Evolutionary conservation across 2,113 vertebrate genomes (phyloP), one percentile per base, ranked within the genome.

Genomic region (Tupaia tana): DNA sequence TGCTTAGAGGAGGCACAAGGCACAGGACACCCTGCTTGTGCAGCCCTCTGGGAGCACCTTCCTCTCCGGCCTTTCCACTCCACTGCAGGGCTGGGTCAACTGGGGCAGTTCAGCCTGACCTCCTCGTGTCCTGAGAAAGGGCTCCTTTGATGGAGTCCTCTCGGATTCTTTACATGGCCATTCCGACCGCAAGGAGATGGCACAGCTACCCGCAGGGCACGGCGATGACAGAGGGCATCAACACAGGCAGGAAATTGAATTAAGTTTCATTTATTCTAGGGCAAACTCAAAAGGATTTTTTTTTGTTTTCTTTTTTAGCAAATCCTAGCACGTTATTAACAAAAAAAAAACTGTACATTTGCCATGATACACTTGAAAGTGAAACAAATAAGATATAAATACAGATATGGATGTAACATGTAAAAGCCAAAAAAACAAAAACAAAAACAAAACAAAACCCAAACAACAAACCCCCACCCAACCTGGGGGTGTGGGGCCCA

Each of bases 321-420:
- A 99, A 99, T 99, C 99, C 99, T 99, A 99, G 99, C 99, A 99
- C 99, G 96, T 99, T 99, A 98, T 99, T 99, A 99, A 99, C 99
- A 99, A 99, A 99, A 87, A 87, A 99, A 98, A 98, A 98, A 99
- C 99, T 99, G 99, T 99, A 99, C 99, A 99, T 98, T 99, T 98
- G 98, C 98, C 98, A 98, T 99, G 98, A 98, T 99, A 98, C 98
- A 99, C 98, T 98, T 98, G 98, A 99, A 98, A 98, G 98, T 99
- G 98, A 99, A 99, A 98, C 98, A 98, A 99, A 98, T 98, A 98
- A 99, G 98, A 98, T 99, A 99, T 99, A 99, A 99, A 99, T 99
- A 99, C 99, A 99, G 98, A 98, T 98, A 98, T 98, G 98, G 98
- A 99, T 98, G 98, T 99, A 98, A 99, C 98, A 99, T 98, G 99